Base-by-base conservation (phyloP, 2,888 invertebrate species). In the Lasioglossum marginatum region DNA sequence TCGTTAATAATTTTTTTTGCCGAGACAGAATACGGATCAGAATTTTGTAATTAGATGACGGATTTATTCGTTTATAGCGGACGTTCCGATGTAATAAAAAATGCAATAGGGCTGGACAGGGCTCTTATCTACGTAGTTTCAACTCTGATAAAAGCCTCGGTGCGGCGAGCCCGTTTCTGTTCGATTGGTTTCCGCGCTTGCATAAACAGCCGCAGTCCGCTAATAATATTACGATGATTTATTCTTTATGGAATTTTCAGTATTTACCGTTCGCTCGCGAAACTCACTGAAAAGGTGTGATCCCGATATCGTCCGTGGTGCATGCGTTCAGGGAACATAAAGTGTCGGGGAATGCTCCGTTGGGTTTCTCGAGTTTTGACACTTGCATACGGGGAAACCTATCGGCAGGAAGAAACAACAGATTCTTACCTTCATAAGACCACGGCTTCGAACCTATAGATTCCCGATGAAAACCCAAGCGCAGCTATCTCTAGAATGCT, bases 361-460 rank as follows among this genome's bases (percentile, higher is more conserved):
- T 16, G 37, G 52, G 23, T 43, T 52, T 60, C 27, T 31, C 19
- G 63, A 72, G 45, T 37, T 57, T 60, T 82, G 66, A 68, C 73
- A 75, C 48, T 74, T 43, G 27, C 37, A 70, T 68, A 73, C 72
- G 37, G 40, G 37, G 12, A 79, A 16, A 63, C 63, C 57, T 23
- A 57, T 57, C 57, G 14, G 45, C 66, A 34, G 12, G 23, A 40
- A 10, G 23, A 79, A 48, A 77, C 71, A 81, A 80, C 45, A 76
- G n/a, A 66, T 57, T 70, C 84, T 81, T 88, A 91, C 91, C 91
- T 89, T 89, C 88, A 91, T 90, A 84, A 82, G 66, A 83, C 66
- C 60, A 86, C 43, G 52, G 63, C 72, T 40, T 66, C 19, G 19
- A 78, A 82, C n/a, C 16, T 77, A 37, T 72, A 71, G 48, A 72